Evolutionary conservation across 53 echinoderm and acorn worm species (phyloP), one percentile per base, ranked within the genome.

Genomic region (Pentamera pediparva): DNA sequence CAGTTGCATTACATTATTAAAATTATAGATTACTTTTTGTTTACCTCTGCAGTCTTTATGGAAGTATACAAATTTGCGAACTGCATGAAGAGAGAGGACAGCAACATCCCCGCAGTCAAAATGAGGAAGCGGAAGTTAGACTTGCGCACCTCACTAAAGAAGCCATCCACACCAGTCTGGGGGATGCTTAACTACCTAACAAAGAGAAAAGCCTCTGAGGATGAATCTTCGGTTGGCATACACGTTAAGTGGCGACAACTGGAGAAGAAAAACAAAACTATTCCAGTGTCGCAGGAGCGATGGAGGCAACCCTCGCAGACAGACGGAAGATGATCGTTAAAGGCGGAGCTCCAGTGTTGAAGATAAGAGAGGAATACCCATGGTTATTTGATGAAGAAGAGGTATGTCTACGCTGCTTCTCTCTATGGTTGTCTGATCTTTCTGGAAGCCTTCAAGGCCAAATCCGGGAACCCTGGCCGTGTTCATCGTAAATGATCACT

Each of bases 31-130:
- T 22, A 18, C 15, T 41, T 41, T 8, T 41, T 10, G 9, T 15
- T 50, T 75, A 50, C 39, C 60, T 15, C 15, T 47, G 13, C 35
- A 83, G 83, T 65, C 52, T 4, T 28, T 64, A 43, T 83, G 83
- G 83, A 77, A 69, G 52, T 65, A 77, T 56, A 83, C 59, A 83
- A 83, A 35, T 83, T 83, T 58, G 51, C 63, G 36, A 83, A 83
- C 60, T 28, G 13, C 8, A 62, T 76, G 10, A 83, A 77, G 70
- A 69, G 83, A 3, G 26, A 70, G 29, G 83, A 83, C 70, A 69
- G 39, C 20, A 15, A 32, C 48, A 69, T 59, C 24, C 77, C 77
- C 5, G 59, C 8, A 0, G 83, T 83, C 5, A 54, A 30, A 50
- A 30, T 21, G 32, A 28, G 32, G 17, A 80, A 70, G 50, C 5